Base-by-base conservation (phyloP, 2,113 vertebrate genomes). In the Euleptes europaea region DNA sequence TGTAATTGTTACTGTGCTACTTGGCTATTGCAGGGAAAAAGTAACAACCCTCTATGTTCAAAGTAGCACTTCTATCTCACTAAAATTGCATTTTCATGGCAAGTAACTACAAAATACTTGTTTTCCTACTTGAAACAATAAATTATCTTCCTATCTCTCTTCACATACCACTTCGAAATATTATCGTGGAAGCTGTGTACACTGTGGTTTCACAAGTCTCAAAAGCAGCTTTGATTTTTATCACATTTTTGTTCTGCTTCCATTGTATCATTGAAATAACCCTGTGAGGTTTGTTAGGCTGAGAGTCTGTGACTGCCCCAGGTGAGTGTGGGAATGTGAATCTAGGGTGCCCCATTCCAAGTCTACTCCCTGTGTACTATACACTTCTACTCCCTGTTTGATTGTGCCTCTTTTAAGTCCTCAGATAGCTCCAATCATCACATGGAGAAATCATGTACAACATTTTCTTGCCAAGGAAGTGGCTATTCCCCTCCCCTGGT, bases 201-300 rank as follows among this genome's bases (percentile, higher is more conserved):
- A 14, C 28, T n/a, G 31, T 19, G 3, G 13, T 21, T 75, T 6
- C 31, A 49, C 73, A 75, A 33, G 7, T 33, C 47, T 51, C n/a
- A n/a, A 3, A 33, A 4, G n/a, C n/a, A 35, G 19, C n/a, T 54
- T n/a, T 33, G 51, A 26, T 60, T 33, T 28, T 12, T 38, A 35
- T 51, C 51, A 84, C 84, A 87, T 44, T 90, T 94, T 88, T 28
- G 40, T 60, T 28, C 54, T 78, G 12, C 12, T 38, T 3, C 19
- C 49, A 51, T 54, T 26, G 33, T 57, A 33, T 26, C 19, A 5
- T 26, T 3, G 26, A 33, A 57, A 26, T 23, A 38, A 38, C 4
- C 21, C 9, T 31, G 71, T 54, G 54, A 40, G 17, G 57, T 79
- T 65, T 21, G n/a, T 14, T 47, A 66, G 19, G 31, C 31, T 49